Evolutionary conservation across 2,113 vertebrate genomes (phyloP).

Genomic region (Pachycephala philippinensis): DNA sequence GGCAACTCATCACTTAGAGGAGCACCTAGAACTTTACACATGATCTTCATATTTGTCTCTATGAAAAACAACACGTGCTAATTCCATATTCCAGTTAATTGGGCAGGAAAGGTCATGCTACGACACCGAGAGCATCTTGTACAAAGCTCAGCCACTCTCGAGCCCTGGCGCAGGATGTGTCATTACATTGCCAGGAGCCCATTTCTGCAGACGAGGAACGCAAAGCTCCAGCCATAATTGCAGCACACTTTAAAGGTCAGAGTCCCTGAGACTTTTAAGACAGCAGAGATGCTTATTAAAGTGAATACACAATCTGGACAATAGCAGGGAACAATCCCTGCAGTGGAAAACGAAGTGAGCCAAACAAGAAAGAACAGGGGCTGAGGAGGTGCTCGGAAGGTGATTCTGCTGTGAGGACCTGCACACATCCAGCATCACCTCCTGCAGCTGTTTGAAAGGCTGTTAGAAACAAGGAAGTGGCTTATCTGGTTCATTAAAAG

Average conservation of each 20-base stretch:
- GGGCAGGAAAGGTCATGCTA: slow-evolving; percentile 60
- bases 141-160: not conserved
- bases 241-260: slow-evolving; percentile 70
- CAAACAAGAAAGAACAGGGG: not conserved
- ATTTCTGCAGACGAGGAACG: slow-evolving; percentile 64
- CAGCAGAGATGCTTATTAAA: slow-evolving; percentile 31
- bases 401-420: not conserved
- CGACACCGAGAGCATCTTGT: slow-evolving; percentile 2
- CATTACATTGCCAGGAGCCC: slow-evolving; percentile 68
- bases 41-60: not conserved
- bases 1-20: not conserved
- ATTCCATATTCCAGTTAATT: slow-evolving; percentile 54
- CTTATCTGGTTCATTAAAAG: not conserved
- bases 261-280: slow-evolving; percentile 45
- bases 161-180: not conserved
- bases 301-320: not conserved
- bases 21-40: slow-evolving; percentile 9
- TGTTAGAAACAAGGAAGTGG: not conserved
- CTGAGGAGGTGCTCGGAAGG: not conserved
- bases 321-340: not conserved
- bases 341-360: not conserved
- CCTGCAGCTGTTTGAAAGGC: not conserved
- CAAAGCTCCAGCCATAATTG: slow-evolving; percentile 62
- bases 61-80: not conserved
- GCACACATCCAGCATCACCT: not conserved